A percentile compares a stretch with the other conserved stretches of the same genome.
Evolutionary conservation across 2,113 vertebrate genomes (phyloP).

Genomic region (Corythoichthys haematopterus): DNA sequence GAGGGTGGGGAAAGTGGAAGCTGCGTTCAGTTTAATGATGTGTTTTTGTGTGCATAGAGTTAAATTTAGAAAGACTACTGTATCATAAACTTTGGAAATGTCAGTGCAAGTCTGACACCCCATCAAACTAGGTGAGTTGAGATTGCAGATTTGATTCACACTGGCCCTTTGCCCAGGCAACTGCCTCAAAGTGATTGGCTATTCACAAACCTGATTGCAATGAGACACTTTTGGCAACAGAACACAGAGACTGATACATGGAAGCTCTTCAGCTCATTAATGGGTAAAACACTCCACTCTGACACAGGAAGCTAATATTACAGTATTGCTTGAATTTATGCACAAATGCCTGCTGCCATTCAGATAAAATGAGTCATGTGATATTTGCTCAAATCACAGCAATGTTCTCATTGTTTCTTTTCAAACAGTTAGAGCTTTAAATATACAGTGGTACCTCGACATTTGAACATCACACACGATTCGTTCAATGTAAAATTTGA

Average conservation of each 20-base stretch:
- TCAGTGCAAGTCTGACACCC: conserved; percentile 18
- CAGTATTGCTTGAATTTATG: conserved; percentile 49
- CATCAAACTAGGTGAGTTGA: conserved; percentile 22
- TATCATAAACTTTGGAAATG: conserved; percentile 52
- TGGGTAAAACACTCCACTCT: conserved; percentile 38
- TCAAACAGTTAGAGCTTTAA: too few species aligned
- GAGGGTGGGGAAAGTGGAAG: not conserved
- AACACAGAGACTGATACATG: too few species aligned
- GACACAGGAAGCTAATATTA: conserved; percentile 24
- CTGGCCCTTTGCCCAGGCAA: conserved; percentile 3
- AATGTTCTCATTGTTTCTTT: conserved; percentile 6
- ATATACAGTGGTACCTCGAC: too few species aligned
- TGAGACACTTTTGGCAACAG: too few species aligned
- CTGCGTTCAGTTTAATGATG: not conserved
- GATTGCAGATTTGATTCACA: conserved; percentile 37
- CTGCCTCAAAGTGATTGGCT: conserved; percentile 44
- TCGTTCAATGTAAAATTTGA: too few species aligned
- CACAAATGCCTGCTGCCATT: conserved; percentile 58
- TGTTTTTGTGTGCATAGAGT: not conserved
- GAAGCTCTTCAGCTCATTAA: conserved; percentile 41
- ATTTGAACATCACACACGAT: too few species aligned
- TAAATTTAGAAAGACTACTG: conserved; percentile 28
- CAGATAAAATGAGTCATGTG: conserved; percentile 51
- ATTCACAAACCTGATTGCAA: not conserved
- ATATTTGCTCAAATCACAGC: too few species aligned